phyloP scores from a whole-genome alignment of 2,797 vertebrate species.

The Champsocephalus esox region DNA sequence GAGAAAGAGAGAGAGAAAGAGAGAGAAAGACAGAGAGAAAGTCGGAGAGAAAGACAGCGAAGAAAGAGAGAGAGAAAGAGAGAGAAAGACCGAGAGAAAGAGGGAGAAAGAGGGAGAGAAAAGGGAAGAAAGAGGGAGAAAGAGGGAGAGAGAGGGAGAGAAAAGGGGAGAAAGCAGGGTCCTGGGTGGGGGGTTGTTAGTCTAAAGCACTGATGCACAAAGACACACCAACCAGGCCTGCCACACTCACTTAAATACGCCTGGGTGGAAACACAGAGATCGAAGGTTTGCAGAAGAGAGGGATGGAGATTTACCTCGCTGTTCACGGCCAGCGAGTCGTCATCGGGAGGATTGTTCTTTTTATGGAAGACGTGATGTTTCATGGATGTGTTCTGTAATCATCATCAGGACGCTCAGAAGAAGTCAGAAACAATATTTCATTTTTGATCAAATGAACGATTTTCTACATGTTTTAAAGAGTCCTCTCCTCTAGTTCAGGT shows the following conservation, averaged over 20 bases:
- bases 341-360: background rate
- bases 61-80: too few species aligned
- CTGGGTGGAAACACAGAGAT: constrained; percentile 53
- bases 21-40: too few species aligned
- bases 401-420: background rate
- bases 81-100: background rate
- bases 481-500: too few species aligned
- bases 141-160: background rate
- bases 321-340: constrained; percentile 60
- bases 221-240: constrained; percentile 67
- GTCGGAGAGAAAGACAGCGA: too few species aligned
- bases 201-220: constrained; percentile 68
- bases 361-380: constrained; percentile 26
- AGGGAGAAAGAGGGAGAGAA: background rate
- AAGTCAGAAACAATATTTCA: too few species aligned
- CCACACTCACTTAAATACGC: constrained; percentile 72
- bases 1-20: too few species aligned
- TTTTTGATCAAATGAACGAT: too few species aligned
- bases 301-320: constrained; percentile 19
- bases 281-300: constrained; percentile 51
- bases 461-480: too few species aligned
- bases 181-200: constrained; percentile 47
- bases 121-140: too few species aligned
- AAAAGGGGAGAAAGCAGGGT: constrained; percentile 4
- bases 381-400: background rate